Percentiles rank a stretch among this genome's conserved stretches.
phyloP scores from a whole-genome alignment of 2,888 invertebrate species.

The Peribatodes rhomboidaria region DNA sequence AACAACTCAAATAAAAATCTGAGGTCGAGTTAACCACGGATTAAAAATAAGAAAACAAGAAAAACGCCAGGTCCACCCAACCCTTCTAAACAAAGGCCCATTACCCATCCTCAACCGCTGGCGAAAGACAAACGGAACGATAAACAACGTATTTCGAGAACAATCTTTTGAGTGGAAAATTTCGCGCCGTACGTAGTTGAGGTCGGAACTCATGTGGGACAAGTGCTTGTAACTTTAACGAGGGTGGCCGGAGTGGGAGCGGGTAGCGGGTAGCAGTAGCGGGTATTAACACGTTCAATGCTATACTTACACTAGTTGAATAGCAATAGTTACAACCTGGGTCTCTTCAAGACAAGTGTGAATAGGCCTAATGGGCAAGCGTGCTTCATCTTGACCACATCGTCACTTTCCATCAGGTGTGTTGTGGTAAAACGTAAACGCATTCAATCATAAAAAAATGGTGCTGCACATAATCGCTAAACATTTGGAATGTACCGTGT shows the following conservation, averaged over 20 bases:
- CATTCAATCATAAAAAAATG: no score
- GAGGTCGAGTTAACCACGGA: slow-evolving; percentile 1
- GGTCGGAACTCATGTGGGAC: slow-evolving; percentile 16
- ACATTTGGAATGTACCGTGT: no score
- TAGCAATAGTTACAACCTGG: no score
- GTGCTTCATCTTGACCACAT: no score
- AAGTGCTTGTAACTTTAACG: slow-evolving; percentile 27
- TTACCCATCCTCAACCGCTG: slow-evolving; percentile 9
- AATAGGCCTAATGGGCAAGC: no score
- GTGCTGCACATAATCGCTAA: no score
- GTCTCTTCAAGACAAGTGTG: no score
- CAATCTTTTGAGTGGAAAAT: slow-evolving; percentile 41
- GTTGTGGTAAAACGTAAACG: no score
- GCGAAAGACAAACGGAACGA: slow-evolving; percentile 33
- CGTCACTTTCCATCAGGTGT: no score
- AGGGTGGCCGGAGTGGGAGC: slow-evolving; percentile 16
- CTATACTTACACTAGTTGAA: no score
- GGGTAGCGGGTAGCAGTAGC: background rate
- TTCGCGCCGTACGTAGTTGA: slow-evolving; percentile 29
- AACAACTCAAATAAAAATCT: background rate
- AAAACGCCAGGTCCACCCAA: background rate
- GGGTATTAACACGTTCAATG: no score
- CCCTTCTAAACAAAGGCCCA: slow-evolving; percentile 19
- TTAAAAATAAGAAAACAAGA: slow-evolving; percentile 5
- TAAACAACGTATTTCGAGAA: slow-evolving; percentile 37